Evolutionary conservation across 2,113 vertebrate species (phyloP), one percentile per base, ranked within the genome.

Genomic region (Rousettus leschenaultii): DNA sequence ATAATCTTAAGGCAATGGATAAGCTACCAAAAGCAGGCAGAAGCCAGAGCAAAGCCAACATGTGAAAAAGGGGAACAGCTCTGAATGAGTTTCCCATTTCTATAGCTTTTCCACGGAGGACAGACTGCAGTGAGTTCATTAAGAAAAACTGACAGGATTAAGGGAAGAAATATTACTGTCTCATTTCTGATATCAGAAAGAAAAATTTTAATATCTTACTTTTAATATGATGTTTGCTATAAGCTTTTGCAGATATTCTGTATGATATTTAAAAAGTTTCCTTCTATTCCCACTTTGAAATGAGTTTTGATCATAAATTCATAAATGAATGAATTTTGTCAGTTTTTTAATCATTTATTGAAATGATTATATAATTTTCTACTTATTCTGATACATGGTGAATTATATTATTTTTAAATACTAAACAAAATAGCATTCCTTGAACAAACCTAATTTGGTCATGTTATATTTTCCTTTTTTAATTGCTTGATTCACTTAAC

Each of bases 61-160:
- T 12, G 4, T 24, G 28, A 45, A 35, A 48, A 77, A 85, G 33
- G 18, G 24, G 33, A 57, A 66, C 18, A 86, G 35, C 22, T 59
- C 66, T 85, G 55, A 79, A 7, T 63, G 57, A 63, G 57, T 35
- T 71, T n/a, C 11, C 30, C 24, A 75, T 89, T 28, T 79, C 38
- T 40, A 73, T n/a, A 45, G 45, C 45, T 86, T 93, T 74, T 66
- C 57, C 65, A 66, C 12, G 65, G 26, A 80, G n/a, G 18, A 75
- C 15, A 91, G 57, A 68, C 35, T 35, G 10, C 45, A 38, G 28
- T 40, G 57, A 28, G 15, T 35, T 11, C 28, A 89, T 15, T 79
- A 89, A 51, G 65, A 78, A 93, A 93, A 45, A 24, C n/a, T 55
- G 24, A 57, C 51, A 63, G 40, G 83, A 93, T 89, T 84, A 95